Evolutionary conservation across 2,113 vertebrate genomes (phyloP).

Genomic region (Tringa solitaria): DNA sequence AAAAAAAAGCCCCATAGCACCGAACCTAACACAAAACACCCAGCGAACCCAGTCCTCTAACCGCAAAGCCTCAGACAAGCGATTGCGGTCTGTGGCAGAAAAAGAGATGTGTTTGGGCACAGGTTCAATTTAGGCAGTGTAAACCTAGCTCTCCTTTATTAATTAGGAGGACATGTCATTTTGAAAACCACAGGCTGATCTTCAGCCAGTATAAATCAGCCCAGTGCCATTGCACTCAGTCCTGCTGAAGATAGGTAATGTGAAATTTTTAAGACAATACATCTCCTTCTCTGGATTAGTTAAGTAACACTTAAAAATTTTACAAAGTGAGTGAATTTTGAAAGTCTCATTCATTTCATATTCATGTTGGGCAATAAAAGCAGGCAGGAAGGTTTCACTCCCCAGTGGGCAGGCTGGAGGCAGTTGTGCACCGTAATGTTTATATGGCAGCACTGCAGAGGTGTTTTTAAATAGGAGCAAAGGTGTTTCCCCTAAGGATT

Average conservation of each 20-base stretch:
- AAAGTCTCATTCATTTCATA: not conserved
- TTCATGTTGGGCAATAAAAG: not conserved
- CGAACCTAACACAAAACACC: not conserved
- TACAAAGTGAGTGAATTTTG: not conserved
- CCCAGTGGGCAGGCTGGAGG: not conserved
- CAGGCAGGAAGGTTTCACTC: not conserved
- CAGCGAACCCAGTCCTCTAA: not conserved
- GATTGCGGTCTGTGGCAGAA: not conserved
- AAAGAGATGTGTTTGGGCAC: not conserved
- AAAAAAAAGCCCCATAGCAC: not conserved
- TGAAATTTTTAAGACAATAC: not conserved
- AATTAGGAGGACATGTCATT: not conserved
- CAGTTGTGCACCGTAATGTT: not conserved
- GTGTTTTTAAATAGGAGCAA: not conserved
- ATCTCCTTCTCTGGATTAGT: not conserved
- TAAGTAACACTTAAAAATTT: not conserved
- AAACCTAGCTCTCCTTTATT: not conserved
- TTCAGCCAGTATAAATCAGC: not conserved
- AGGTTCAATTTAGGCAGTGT: not conserved
- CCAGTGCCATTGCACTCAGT: not conserved
- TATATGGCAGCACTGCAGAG: not conserved
- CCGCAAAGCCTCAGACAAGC: constrained; percentile 3
- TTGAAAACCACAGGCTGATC: not conserved
- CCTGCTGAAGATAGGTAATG: fast-evolving
- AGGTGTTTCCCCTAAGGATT: not conserved